A percentile compares a stretch with the other conserved stretches of the same genome.
Evolutionary conservation across 2,797 vertebrate genomes (phyloP).

Genomic region (Oreonectes daqikongensis): DNA sequence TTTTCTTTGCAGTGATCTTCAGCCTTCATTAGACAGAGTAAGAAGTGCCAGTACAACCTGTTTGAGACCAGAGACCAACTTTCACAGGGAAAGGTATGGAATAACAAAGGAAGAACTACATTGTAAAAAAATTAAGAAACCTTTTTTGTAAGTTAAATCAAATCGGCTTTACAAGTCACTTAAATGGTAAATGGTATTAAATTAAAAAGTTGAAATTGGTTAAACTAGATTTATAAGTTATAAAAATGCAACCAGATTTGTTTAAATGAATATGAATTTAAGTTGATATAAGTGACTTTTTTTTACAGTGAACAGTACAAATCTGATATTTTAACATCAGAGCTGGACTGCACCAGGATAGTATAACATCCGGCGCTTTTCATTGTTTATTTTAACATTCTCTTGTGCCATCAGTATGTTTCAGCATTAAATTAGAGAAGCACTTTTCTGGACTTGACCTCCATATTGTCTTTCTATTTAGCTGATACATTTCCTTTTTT

Average conservation of each 20-base stretch:
- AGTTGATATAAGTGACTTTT: too few relatives aligned
- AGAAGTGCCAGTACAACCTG: slow-evolving; percentile 99
- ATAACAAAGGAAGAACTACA: background rate
- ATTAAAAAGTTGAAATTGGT: too few relatives aligned
- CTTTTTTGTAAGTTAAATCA: too few relatives aligned
- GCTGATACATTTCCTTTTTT: slow-evolving; percentile 51
- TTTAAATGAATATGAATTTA: too few relatives aligned
- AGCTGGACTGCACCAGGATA: background rate
- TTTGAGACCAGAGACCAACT: slow-evolving; percentile 96
- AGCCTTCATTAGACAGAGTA: slow-evolving; percentile 97
- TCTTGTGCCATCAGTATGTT: background rate
- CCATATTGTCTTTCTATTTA: slow-evolving; percentile 33
- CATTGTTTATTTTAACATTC: background rate
- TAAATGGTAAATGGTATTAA: too few relatives aligned
- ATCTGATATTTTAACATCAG: background rate
- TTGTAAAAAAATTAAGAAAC: too few relatives aligned
- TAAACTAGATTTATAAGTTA: too few relatives aligned
- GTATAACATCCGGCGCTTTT: background rate
- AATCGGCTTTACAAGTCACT: too few relatives aligned
- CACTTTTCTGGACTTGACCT: slow-evolving; percentile 8
- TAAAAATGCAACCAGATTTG: too few relatives aligned
- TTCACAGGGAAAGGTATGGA: slow-evolving; percentile 94
- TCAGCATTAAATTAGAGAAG: background rate
- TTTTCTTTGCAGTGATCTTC: slow-evolving; percentile 87
- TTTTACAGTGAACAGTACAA: too few relatives aligned